Percentiles rank a stretch among this genome's conserved stretches.
Conservation (phyloP, 2,888 invertebrate species). For the Allacma fusca region DNA sequence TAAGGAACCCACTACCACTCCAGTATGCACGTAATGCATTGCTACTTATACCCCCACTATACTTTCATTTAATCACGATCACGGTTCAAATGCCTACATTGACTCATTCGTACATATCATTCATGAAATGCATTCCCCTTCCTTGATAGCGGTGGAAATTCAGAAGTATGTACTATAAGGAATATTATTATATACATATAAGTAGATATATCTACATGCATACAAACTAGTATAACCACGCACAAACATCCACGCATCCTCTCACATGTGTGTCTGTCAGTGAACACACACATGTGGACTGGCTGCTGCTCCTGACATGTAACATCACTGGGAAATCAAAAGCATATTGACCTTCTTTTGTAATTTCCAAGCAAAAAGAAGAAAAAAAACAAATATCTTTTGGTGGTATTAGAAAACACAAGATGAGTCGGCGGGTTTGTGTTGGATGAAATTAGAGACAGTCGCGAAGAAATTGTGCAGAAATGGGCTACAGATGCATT, state of each 20-base stretch:
- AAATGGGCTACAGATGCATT: conserved; percentile 6
- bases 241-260: neutral
- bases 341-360: conserved; percentile 16
- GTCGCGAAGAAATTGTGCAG: neutral
- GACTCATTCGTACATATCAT: neutral
- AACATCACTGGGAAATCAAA: neutral
- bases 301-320: neutral
- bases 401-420: neutral
- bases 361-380: neutral
- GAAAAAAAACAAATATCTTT: neutral
- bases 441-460: conserved; percentile 1
- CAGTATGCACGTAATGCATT: neutral
- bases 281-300: too few relatives aligned
- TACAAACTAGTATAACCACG: neutral
- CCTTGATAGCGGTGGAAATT: too few relatives aligned
- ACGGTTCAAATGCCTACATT: neutral
- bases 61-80: conserved; percentile 1
- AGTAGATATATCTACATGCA: too few relatives aligned
- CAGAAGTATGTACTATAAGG: too few relatives aligned
- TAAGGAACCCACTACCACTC: conserved; percentile 4
- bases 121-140: neutral
- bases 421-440: neutral
- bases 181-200: too few relatives aligned
- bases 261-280: too few relatives aligned
- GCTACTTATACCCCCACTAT: neutral